Percentiles rank a stretch among this genome's conserved stretches.
Evolutionary conservation across 2,113 vertebrate genomes (phyloP).

Genomic region (Lepus americanus): DNA sequence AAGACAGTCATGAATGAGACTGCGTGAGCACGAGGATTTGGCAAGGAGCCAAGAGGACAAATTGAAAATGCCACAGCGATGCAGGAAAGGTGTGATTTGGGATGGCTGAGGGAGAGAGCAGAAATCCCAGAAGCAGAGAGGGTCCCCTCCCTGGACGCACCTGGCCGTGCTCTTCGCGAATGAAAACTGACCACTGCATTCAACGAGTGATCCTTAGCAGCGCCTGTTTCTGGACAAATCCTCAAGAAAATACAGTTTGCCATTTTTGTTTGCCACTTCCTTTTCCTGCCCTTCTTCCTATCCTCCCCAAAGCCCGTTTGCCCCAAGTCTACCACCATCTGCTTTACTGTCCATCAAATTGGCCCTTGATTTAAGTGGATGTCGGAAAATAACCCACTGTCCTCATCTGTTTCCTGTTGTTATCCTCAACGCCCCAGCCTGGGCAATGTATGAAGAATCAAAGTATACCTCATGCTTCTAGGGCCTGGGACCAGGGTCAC

Average conservation of each 20-base stretch:
- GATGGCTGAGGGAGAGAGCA: neutral
- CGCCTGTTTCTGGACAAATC: neutral
- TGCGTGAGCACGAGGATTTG: neutral
- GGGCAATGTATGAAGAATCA: too few relatives aligned
- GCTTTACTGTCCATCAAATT: neutral
- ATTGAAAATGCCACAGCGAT: neutral
- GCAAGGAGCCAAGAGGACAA: constrained; percentile 43
- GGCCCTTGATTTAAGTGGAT: neutral
- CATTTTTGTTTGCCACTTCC: neutral
- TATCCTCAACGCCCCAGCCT: too few relatives aligned
- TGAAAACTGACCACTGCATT: neutral
- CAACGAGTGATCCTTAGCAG: neutral
- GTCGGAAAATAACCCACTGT: neutral
- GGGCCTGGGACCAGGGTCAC: too few relatives aligned
- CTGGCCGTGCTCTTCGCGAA: neutral
- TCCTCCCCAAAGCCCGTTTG: neutral
- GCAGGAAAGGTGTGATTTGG: constrained; percentile 11
- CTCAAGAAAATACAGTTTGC: neutral
- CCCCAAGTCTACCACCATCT: neutral
- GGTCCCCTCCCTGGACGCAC: neutral
- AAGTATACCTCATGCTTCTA: too few relatives aligned
- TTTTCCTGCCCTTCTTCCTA: neutral
- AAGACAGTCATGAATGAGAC: constrained; percentile 51
- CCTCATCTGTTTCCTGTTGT: too few relatives aligned
- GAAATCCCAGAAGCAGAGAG: neutral